These are phyloP conservation scores for Eristalis intricaria DNA, from an alignment of 2,888 invertebrate species.

Conservation along the genomic window DNA sequence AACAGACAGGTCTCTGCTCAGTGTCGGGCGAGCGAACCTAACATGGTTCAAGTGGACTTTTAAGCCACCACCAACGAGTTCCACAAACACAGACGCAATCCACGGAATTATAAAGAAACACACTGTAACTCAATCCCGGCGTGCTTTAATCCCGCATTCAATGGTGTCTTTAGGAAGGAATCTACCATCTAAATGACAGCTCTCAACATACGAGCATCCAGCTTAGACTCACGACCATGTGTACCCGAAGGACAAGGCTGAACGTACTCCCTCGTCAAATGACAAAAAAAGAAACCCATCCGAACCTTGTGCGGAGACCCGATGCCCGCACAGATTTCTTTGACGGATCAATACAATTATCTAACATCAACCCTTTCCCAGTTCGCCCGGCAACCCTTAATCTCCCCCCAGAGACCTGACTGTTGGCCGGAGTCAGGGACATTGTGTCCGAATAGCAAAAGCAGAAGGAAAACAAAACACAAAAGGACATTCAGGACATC, in stretches of 20 bases:
- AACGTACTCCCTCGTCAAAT: background rate
- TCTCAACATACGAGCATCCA: too few species aligned
- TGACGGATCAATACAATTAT: background rate
- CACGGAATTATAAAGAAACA: too few species aligned
- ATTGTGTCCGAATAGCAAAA: background rate
- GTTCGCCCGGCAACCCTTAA: background rate
- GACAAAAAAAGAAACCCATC: background rate
- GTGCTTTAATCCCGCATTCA: too few species aligned
- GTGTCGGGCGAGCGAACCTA: too few species aligned
- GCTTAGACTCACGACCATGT: too few species aligned
- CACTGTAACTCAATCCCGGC: too few species aligned
- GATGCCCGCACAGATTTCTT: background rate
- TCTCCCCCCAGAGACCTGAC: background rate
- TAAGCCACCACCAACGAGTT: too few species aligned
- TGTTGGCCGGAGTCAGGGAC: background rate
- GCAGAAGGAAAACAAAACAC: background rate
- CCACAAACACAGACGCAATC: too few species aligned
- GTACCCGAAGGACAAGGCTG: background rate
- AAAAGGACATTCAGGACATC: background rate
- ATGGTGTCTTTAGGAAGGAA: too few species aligned
- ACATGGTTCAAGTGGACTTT: too few species aligned
- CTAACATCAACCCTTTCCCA: background rate
- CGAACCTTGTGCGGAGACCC: background rate
- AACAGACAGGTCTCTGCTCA: background rate
- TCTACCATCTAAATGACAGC: too few species aligned